These are phyloP conservation scores for Zelostemma sp. DNA, from an alignment of 1,140 invertebrate genomes.

Conservation along the genomic window DNA sequence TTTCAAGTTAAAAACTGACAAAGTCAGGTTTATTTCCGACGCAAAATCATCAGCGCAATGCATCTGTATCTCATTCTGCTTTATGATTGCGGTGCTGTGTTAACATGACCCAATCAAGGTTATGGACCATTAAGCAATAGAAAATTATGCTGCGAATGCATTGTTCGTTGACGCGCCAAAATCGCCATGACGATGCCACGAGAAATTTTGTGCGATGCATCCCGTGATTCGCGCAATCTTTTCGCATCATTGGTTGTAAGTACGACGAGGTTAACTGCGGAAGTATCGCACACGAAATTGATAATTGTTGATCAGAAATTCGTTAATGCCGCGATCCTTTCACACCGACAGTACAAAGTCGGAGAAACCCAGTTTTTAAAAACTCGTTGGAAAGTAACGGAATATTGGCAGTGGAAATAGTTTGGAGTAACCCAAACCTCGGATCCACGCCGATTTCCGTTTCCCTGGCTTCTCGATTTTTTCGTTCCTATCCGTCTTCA, in stretches of 20 bases:
- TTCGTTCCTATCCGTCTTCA: slow-evolving; percentile 37
- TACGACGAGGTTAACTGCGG: slow-evolving; percentile 52
- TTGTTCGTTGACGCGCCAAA: slow-evolving; percentile 44
- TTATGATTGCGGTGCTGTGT: slow-evolving; percentile 51
- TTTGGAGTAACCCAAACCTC: too few species aligned
- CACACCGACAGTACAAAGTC: too few species aligned
- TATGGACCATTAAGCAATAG: slow-evolving; percentile 67
- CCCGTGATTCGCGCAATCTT: slow-evolving; percentile 57
- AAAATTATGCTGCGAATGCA: slow-evolving; percentile 66
- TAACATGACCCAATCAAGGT: slow-evolving; percentile 66
- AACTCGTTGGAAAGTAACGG: background rate
- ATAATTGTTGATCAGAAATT: too few species aligned
- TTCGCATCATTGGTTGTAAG: slow-evolving; percentile 63
- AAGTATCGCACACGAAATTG: slow-evolving; percentile 30
- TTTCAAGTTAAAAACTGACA: too few species aligned
- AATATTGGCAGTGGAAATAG: slow-evolving; percentile 14
- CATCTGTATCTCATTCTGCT: slow-evolving; percentile 32
- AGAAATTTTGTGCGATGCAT: slow-evolving; percentile 29
- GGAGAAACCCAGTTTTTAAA: too few species aligned
- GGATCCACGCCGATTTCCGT: slow-evolving; percentile 39
- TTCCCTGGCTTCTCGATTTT: slow-evolving; percentile 31
- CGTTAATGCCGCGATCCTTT: too few species aligned
- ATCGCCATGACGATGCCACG: slow-evolving; percentile 30
- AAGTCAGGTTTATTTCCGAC: too few species aligned
- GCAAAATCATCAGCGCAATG: too few species aligned